A percentile compares a stretch with the other conserved stretches of the same genome.
phyloP scores from a whole-genome alignment of 2,113 vertebrate species.

The Antigone vipio region DNA sequence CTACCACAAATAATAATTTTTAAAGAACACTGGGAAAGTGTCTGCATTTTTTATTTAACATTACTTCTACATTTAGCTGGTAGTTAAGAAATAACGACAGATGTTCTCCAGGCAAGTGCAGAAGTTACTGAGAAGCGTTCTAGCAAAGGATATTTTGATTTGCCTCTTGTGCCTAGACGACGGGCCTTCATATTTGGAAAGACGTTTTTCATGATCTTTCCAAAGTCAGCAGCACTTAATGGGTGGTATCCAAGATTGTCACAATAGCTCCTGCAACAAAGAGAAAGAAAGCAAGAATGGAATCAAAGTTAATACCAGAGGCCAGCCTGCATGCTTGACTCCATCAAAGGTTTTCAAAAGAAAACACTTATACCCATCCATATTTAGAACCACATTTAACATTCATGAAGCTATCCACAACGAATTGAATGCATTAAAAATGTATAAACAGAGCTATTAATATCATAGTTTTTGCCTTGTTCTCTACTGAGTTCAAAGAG shows the following conservation, averaged over 20 bases:
- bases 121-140: constrained; percentile 63
- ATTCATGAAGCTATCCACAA: constrained; percentile 58
- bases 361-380: background rate
- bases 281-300: constrained; percentile 51
- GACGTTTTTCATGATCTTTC: constrained; percentile 99
- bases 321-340: background rate
- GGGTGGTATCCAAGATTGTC: constrained; percentile 99
- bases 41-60: constrained; percentile 73
- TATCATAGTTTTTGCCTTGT: constrained; percentile 38
- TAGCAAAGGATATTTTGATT: constrained; percentile 99
- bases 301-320: background rate
- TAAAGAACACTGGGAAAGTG: constrained; percentile 33
- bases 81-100: constrained; percentile 77
- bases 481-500: constrained; percentile 58
- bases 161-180: constrained; percentile 97
- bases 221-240: constrained; percentile 97
- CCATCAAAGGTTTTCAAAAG: constrained; percentile 35
- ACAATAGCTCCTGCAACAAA: constrained; percentile 94
- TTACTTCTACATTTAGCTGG: constrained; percentile 80
- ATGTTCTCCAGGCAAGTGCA: constrained; percentile 70
- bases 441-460: constrained; percentile 62
- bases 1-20: constrained; percentile 38
- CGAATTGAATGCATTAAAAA: constrained; percentile 47
- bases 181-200: constrained; percentile 99
- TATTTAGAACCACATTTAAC: constrained; percentile 57